Evolutionary conservation across 2,113 vertebrate species (phyloP).

Genomic region (Ranitomeya variabilis): DNA sequence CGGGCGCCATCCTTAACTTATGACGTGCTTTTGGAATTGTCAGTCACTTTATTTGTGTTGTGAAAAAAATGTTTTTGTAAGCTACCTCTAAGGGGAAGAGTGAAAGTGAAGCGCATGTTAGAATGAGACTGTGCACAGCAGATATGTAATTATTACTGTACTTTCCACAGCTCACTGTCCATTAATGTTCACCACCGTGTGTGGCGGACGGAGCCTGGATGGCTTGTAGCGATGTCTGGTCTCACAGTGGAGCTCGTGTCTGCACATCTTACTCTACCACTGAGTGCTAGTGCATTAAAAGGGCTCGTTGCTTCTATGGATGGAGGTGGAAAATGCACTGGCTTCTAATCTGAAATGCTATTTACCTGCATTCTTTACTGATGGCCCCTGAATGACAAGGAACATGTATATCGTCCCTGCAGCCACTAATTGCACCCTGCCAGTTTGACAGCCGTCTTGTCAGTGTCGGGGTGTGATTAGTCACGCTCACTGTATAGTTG

Average conservation of each 20-base stretch:
- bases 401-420: too few relatives aligned
- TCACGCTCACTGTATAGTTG: too few relatives aligned
- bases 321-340: too few relatives aligned
- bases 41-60: conserved; percentile 46
- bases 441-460: too few relatives aligned
- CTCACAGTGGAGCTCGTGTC: neutral
- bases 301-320: too few relatives aligned
- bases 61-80: conserved; percentile 50
- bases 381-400: too few relatives aligned
- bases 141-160: neutral
- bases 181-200: neutral
- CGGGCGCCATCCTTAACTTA: conserved; percentile 25
- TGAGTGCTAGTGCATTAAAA: too few relatives aligned
- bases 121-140: conserved; percentile 13
- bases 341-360: too few relatives aligned
- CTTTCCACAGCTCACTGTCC: neutral
- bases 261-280: too few relatives aligned
- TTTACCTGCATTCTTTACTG: too few relatives aligned
- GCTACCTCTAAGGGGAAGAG: conserved; percentile 49
- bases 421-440: too few relatives aligned
- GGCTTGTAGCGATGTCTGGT: neutral
- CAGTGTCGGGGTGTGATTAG: too few relatives aligned
- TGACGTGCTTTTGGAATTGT: conserved; percentile 6
- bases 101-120: conserved; percentile 35
- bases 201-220: neutral